phyloP scores from a whole-genome alignment of 2,888 invertebrate genomes.

The Stenotaenia linearis region DNA sequence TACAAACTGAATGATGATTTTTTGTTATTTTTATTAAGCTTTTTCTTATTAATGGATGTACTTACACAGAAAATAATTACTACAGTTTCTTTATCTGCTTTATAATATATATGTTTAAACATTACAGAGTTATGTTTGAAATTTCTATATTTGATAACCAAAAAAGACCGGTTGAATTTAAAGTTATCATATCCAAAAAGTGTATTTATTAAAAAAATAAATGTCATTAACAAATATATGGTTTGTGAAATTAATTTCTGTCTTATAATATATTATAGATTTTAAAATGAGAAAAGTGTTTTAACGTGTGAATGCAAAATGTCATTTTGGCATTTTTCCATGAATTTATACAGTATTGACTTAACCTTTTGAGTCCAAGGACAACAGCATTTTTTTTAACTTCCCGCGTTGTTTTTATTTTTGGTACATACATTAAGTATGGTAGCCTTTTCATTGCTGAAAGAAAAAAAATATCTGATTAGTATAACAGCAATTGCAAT shows the following conservation, averaged over 20 bases:
- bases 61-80: neutral
- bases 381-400: neutral
- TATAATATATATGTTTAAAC: neutral
- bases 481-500: no score
- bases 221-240: neutral
- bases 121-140: neutral
- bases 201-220: neutral
- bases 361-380: constrained; percentile 15
- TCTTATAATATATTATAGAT: neutral
- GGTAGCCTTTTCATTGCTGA: no score
- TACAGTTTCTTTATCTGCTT: neutral
- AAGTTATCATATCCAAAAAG: neutral
- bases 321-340: neutral
- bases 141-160: constrained; percentile 3
- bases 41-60: neutral
- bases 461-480: no score
- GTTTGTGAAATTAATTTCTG: neutral
- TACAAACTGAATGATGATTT: neutral
- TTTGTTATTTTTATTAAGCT: neutral
- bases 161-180: neutral
- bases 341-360: neutral
- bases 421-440: no score
- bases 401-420: neutral
- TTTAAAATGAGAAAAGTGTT: neutral
- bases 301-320: neutral